phyloP scores from a whole-genome alignment of 2,888 invertebrate genomes.

The Pardosa pseudoannulata region DNA sequence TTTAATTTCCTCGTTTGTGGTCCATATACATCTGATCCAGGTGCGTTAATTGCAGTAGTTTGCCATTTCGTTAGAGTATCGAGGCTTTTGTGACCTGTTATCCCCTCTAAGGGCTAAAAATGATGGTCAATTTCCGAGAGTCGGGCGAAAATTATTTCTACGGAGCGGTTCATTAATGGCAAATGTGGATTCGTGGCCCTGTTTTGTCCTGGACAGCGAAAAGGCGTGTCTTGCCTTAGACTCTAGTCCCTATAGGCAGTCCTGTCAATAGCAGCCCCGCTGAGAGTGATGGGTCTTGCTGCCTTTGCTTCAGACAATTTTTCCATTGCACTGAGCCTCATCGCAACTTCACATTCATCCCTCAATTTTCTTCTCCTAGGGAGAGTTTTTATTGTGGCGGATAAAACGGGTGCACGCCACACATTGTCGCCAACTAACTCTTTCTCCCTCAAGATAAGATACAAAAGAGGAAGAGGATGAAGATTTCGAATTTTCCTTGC shows the following conservation, averaged over 20 bases:
- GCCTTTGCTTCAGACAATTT: slow-evolving; percentile 31
- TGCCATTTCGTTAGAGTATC: no score
- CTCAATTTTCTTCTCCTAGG: slow-evolving; percentile 5
- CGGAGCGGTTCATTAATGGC: slow-evolving; percentile 62
- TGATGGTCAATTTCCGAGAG: slow-evolving; percentile 23
- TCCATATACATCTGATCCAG: no score
- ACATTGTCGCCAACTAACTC: not conserved
- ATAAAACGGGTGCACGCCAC: slow-evolving; percentile 5
- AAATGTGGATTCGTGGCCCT: slow-evolving; percentile 45
- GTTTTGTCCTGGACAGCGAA: slow-evolving; percentile 68
- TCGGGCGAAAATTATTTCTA: slow-evolving; percentile 60
- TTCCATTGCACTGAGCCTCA: slow-evolving; percentile 19
- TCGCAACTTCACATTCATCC: slow-evolving; percentile 30
- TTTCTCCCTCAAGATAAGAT: not conserved
- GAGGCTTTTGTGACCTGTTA: no score
- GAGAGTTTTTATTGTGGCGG: not conserved
- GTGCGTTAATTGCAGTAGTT: not conserved
- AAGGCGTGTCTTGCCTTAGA: slow-evolving; percentile 58
- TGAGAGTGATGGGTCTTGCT: slow-evolving; percentile 55
- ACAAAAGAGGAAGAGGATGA: not conserved
- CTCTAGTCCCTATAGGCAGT: slow-evolving; percentile 43
- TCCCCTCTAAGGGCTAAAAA: not conserved
- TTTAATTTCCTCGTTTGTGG: no score
- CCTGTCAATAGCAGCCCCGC: slow-evolving; percentile 63
- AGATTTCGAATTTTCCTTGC: not conserved